phyloP scores from a whole-genome alignment of 1,140 invertebrate species.

The Drosophila bipectinata region DNA sequence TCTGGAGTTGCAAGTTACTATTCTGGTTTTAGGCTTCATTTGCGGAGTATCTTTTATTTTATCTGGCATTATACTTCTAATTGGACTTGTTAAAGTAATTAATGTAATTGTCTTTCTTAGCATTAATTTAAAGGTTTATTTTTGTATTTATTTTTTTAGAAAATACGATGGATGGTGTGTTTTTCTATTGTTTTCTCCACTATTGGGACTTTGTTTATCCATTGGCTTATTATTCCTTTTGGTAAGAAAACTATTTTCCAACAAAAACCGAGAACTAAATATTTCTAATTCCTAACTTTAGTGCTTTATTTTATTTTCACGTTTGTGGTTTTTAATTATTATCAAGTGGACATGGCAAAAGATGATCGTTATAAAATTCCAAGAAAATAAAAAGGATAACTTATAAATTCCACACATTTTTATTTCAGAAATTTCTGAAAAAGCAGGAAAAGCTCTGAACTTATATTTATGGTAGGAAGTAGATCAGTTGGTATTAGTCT shows the following conservation, averaged over 20 bases:
- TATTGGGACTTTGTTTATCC: slow-evolving; percentile 14
- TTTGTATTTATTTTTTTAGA: background rate
- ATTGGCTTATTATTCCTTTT: slow-evolving; percentile 25
- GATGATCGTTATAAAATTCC: slow-evolving; percentile 19
- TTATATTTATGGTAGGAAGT: slow-evolving; percentile 24
- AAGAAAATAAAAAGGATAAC: background rate
- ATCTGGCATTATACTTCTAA: background rate
- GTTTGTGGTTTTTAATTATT: slow-evolving; percentile 18
- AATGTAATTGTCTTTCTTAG: no score
- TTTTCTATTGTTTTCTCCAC: slow-evolving; percentile 8
- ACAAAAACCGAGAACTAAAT: background rate
- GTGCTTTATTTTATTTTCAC: slow-evolving; percentile 21
- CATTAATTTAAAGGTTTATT: background rate
- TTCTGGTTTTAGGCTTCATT: slow-evolving; percentile 7
- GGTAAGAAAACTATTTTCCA: background rate
- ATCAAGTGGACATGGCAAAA: slow-evolving; percentile 19
- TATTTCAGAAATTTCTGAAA: background rate
- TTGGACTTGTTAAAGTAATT: background rate
- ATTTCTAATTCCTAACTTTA: background rate
- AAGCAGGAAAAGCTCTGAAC: background rate
- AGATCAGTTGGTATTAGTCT: slow-evolving; percentile 24
- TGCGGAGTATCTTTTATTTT: background rate
- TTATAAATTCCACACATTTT: background rate
- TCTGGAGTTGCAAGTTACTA: background rate
- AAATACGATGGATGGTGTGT: background rate